Evolutionary conservation across 2,797 vertebrate species (phyloP).

Genomic region (Phaenicophaeus curvirostris): DNA sequence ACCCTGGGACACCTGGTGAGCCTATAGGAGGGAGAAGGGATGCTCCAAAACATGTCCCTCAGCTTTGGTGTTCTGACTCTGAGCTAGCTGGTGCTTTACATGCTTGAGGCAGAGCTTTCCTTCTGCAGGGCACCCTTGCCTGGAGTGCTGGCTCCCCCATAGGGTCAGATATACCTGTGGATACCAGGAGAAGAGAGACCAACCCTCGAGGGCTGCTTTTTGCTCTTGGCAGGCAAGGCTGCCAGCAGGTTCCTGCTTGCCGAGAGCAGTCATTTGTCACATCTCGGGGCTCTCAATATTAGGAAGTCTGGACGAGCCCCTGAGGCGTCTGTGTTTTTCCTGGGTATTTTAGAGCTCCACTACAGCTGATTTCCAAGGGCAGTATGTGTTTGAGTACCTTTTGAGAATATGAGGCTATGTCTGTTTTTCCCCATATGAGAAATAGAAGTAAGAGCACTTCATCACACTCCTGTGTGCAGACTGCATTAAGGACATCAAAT

Average conservation of each 20-base stretch:
- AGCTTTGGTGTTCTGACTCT: not conserved
- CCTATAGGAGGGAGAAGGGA: not conserved
- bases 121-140: not conserved
- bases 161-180: not conserved
- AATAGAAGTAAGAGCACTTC: constrained; percentile 23
- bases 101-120: not conserved
- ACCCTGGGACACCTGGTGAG: not conserved
- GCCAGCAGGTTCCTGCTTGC: not conserved
- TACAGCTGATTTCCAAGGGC: not conserved
- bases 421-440: not conserved
- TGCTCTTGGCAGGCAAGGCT: rapidly evolving
- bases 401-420: not conserved
- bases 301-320: not conserved
- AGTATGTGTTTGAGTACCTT: constrained; percentile 4
- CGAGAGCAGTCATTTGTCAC: rapidly evolving
- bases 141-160: not conserved
- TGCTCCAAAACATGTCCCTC: not conserved
- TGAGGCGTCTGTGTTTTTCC: rapidly evolving
- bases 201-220: not conserved
- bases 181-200: rapidly evolving
- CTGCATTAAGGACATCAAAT: constrained; percentile 19
- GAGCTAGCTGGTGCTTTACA: not conserved
- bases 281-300: rapidly evolving
- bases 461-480: not conserved
- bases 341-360: not conserved